Percentiles rank a stretch among this genome's conserved stretches.
Conservation (phyloP, 2,113 vertebrate species). For the Sebastes schlegelii region DNA sequence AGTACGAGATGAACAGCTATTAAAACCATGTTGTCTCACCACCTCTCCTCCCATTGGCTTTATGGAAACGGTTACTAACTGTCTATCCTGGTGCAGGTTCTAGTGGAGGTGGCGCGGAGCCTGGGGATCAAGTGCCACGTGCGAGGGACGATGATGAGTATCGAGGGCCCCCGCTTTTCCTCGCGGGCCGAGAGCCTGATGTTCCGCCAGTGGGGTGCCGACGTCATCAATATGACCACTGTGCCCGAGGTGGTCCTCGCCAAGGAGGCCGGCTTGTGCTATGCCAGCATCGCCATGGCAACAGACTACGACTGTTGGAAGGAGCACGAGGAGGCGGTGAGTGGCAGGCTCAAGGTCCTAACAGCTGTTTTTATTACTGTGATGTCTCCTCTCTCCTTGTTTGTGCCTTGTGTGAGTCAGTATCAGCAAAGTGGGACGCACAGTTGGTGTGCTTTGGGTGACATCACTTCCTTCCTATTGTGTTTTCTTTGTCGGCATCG, state of each 20-base stretch:
- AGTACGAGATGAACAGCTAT: not conserved
- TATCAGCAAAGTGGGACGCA: not conserved
- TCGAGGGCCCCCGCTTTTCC: conserved; percentile 97
- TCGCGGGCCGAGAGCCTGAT: conserved; percentile 93
- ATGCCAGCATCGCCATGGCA: conserved; percentile 96
- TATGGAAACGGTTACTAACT: not conserved
- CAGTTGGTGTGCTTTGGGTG: not conserved
- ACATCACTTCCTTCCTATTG: conserved; percentile 11
- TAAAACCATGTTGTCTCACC: not conserved
- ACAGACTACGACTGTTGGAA: conserved; percentile 99
- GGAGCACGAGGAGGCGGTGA: conserved; percentile 94
- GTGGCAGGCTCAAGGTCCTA: conserved; percentile 59
- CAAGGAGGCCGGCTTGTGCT: conserved; percentile 95
- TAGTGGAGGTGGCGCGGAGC: conserved; percentile 89
- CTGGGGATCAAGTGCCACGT: conserved; percentile 92
- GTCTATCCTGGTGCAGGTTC: conserved; percentile 81
- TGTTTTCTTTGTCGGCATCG: not conserved
- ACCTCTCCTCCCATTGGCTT: too few relatives aligned
- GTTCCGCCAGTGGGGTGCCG: conserved; percentile 95
- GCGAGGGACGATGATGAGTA: conserved; percentile 91
- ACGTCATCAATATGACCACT: conserved; percentile 98
- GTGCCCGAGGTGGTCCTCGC: conserved; percentile 97
- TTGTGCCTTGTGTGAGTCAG: conserved; percentile 3
- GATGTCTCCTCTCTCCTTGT: conserved; percentile 8
- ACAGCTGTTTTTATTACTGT: conserved; percentile 4